phyloP scores from a whole-genome alignment of 92 coral and sea anemone species.

The Epizoanthus illoricatus region DNA sequence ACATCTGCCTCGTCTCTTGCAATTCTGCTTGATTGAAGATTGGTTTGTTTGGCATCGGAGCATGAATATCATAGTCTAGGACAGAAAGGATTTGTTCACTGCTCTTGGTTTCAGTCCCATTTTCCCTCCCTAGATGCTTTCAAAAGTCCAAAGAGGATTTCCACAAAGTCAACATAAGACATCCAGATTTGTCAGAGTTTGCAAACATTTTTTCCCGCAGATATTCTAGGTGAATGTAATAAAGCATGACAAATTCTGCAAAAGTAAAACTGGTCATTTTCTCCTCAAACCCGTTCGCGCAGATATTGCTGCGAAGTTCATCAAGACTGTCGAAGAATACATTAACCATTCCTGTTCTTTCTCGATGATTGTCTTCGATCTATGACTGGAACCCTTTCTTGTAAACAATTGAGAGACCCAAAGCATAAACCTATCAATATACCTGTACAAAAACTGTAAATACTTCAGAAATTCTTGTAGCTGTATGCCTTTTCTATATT shows the following conservation, averaged over 20 bases:
- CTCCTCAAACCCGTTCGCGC: too few relatives aligned
- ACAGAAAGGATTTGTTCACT: conserved; percentile 36
- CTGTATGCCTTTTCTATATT: too few relatives aligned
- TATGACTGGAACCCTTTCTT: too few relatives aligned
- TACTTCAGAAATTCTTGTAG: too few relatives aligned
- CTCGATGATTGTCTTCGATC: too few relatives aligned
- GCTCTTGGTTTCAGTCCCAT: conserved; percentile 38
- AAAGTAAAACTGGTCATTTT: not conserved
- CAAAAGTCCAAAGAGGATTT: conserved; percentile 33
- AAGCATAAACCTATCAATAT: too few relatives aligned
- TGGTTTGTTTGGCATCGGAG: not conserved
- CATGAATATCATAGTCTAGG: not conserved
- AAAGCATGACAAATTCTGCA: not conserved
- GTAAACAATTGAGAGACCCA: too few relatives aligned
- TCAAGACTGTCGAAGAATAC: too few relatives aligned
- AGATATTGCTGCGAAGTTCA: too few relatives aligned
- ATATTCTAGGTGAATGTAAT: too few relatives aligned
- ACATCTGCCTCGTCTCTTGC: not conserved
- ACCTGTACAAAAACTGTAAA: too few relatives aligned
- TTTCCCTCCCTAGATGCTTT: conserved; percentile 31
- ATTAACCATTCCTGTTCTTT: too few relatives aligned
- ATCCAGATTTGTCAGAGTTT: conserved; percentile 41
- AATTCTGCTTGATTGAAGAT: not conserved
- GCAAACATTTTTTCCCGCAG: not conserved
- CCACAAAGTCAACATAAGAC: conserved; percentile 28